These are phyloP conservation scores for Ispidina picta DNA, from an alignment of 2,797 vertebrate genomes.

Conservation along the genomic window DNA sequence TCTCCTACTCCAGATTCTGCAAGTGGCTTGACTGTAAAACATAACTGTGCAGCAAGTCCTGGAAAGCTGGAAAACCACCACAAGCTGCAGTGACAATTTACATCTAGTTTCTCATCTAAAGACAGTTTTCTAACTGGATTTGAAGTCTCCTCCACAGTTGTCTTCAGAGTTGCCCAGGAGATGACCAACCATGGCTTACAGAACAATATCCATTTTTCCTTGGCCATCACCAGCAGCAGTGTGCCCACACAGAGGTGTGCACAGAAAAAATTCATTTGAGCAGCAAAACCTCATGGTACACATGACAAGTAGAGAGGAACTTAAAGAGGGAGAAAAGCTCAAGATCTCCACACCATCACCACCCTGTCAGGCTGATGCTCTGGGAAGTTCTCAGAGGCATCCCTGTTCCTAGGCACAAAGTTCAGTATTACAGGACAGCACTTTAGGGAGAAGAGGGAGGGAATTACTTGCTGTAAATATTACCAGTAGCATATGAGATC, in stretches of 20 bases:
- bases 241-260: background rate
- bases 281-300: background rate
- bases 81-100: background rate
- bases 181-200: background rate
- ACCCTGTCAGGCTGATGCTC: background rate
- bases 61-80: background rate
- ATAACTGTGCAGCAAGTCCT: background rate
- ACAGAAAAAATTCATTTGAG: background rate
- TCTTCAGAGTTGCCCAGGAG: background rate
- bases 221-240: background rate
- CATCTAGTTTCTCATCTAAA: background rate
- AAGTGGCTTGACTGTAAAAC: background rate
- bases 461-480: background rate
- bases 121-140: background rate
- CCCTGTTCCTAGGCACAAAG: background rate
- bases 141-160: background rate
- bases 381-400: background rate
- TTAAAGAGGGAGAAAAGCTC: rapidly evolving
- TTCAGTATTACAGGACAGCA: background rate
- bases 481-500: background rate
- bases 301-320: background rate
- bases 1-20: background rate
- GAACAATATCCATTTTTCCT: background rate
- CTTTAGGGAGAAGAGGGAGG: background rate
- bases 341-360: background rate